Percentiles rank a stretch among this genome's conserved stretches.
phyloP scores from a whole-genome alignment of 2,113 vertebrate species.

The Entosphenus tridentatus region DNA sequence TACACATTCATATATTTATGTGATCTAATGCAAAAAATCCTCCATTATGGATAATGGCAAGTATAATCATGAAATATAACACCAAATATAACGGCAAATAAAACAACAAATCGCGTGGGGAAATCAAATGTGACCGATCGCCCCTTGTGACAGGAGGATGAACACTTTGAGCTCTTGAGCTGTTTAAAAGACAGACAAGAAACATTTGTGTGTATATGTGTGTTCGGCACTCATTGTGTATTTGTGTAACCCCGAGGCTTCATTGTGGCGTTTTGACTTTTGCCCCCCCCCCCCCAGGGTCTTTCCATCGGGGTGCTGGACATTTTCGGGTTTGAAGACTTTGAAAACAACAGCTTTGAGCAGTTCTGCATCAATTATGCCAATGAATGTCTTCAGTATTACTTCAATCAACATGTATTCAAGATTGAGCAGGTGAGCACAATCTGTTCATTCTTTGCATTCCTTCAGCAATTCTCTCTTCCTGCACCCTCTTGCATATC shows the following conservation, averaged over 20 bases:
- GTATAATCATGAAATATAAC: no score
- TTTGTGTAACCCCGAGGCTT: slow-evolving; percentile 3
- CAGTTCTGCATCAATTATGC: slow-evolving; percentile 99
- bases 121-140: no score
- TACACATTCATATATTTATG: no score
- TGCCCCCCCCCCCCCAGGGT: slow-evolving; percentile 29
- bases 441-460: slow-evolving; percentile 1
- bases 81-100: no score
- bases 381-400: slow-evolving; percentile 90
- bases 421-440: slow-evolving; percentile 71
- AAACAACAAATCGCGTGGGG: no score
- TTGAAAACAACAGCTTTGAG: slow-evolving; percentile 93
- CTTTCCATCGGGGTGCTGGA: slow-evolving; percentile 91
- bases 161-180: no score
- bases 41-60: no score
- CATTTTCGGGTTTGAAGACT: slow-evolving; percentile 97
- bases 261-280: not conserved
- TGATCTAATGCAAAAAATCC: no score
- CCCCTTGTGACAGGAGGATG: no score
- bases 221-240: not conserved
- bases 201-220: not conserved
- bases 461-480: not conserved
- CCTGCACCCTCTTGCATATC: no score
- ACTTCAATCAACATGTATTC: slow-evolving; percentile 98
- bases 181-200: no score